Evolutionary conservation across 1,140 invertebrate species (phyloP).

Genomic region (Hyphantria cunea): DNA sequence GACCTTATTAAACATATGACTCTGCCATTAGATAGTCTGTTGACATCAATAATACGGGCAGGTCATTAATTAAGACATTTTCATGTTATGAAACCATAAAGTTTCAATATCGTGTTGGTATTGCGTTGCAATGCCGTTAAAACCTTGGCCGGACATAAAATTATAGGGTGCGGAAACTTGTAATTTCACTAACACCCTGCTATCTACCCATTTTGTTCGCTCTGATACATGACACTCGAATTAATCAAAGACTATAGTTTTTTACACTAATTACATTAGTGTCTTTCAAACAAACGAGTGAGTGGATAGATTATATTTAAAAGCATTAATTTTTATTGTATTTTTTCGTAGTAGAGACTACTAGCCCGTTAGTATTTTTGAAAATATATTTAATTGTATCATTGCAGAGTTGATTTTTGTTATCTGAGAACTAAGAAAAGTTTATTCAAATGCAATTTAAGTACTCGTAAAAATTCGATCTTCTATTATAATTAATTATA

Average conservation of each 20-base stretch:
- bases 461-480: too few species aligned
- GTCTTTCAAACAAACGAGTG: too few species aligned
- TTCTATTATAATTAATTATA: too few species aligned
- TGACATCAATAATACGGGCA: conserved; percentile 13
- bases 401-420: too few species aligned
- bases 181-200: conserved; percentile 21
- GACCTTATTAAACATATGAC: too few species aligned
- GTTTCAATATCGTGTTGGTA: conserved; percentile 18
- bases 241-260: background rate
- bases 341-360: too few species aligned
- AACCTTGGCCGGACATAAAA: conserved; percentile 21
- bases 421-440: too few species aligned
- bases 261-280: background rate
- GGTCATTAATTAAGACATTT: conserved; percentile 22
- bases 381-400: too few species aligned
- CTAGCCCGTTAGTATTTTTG: too few species aligned
- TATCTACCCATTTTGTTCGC: background rate
- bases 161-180: conserved; percentile 23
- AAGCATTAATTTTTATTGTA: too few species aligned
- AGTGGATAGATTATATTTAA: too few species aligned
- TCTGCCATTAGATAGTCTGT: conserved; percentile 1
- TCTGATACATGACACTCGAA: background rate
- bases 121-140: background rate
- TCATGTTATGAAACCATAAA: conserved; percentile 31
- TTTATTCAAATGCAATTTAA: too few species aligned